These are phyloP conservation scores for Muschampia plurimacula DNA, from an alignment of 2,888 invertebrate genomes.

Conservation along the genomic window DNA sequence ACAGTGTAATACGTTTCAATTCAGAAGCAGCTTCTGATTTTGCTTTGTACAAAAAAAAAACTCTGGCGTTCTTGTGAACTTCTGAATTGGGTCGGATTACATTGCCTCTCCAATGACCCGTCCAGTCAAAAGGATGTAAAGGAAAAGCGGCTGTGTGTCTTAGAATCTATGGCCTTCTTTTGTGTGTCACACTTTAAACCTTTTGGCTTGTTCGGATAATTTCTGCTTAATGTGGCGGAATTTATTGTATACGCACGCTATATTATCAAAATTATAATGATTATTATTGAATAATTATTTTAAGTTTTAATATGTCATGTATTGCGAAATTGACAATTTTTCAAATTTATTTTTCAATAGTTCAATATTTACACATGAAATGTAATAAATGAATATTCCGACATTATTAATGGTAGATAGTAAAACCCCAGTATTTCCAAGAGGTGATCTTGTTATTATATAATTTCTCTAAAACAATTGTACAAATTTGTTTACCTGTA, in stretches of 20 bases:
- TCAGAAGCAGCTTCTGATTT: slow-evolving; percentile 66
- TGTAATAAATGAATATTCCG: no score
- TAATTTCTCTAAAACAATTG: slow-evolving; percentile 28
- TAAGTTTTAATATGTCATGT: background rate
- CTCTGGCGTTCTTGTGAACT: slow-evolving; percentile 56
- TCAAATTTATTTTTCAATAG: no score
- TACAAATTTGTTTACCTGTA: slow-evolving; percentile 56
- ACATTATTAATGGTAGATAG: no score
- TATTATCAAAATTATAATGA: slow-evolving; percentile 21
- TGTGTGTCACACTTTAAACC: slow-evolving; percentile 34
- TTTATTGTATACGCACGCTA: background rate
- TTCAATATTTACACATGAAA: no score
- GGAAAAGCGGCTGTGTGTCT: slow-evolving; percentile 44
- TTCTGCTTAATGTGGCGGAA: slow-evolving; percentile 27
- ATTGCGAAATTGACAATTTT: no score
- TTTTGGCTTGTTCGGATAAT: slow-evolving; percentile 55
- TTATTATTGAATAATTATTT: background rate
- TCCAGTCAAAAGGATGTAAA: slow-evolving; percentile 63
- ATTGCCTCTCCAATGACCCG: slow-evolving; percentile 60
- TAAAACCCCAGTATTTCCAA: background rate
- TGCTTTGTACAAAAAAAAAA: slow-evolving; percentile 53
- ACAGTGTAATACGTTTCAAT: slow-evolving; percentile 57
- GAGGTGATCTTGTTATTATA: background rate
- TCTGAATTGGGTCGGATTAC: slow-evolving; percentile 59
- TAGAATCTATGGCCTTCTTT: slow-evolving; percentile 39